Percentiles rank a stretch among this genome's conserved stretches.
phyloP scores from a whole-genome alignment of 2,797 vertebrate species.

The Acipenser oxyrinchus region DNA sequence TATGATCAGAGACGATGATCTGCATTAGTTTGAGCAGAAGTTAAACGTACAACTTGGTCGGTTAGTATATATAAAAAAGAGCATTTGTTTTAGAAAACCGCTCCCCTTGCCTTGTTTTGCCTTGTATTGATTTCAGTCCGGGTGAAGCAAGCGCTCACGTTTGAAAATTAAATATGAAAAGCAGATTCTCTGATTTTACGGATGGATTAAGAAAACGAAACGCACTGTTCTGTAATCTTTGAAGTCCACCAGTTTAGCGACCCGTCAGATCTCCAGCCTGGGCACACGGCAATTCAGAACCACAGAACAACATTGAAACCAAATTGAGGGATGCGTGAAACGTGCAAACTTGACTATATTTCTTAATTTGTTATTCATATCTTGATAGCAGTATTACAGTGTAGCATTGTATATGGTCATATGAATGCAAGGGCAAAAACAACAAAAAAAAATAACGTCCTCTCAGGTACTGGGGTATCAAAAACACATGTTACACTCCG shows the following conservation, averaged over 20 bases:
- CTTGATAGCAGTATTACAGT: slow-evolving; percentile 9
- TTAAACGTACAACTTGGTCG: not conserved
- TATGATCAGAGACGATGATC: slow-evolving; percentile 15
- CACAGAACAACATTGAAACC: slow-evolving; percentile 16
- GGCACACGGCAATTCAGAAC: slow-evolving; percentile 17
- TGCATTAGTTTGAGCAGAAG: slow-evolving; percentile 10
- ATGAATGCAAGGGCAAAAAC: not conserved
- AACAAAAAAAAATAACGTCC: not conserved
- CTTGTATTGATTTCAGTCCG: slow-evolving; percentile 5
- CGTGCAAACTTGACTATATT: slow-evolving; percentile 23
- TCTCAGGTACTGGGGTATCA: too few species aligned
- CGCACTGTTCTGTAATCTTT: slow-evolving; percentile 10
- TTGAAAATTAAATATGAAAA: not conserved
- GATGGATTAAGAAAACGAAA: slow-evolving; percentile 1
- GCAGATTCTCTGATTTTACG: not conserved
- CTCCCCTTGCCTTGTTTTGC: not conserved
- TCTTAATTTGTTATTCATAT: slow-evolving; percentile 12
- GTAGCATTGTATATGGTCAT: slow-evolving; percentile 1
- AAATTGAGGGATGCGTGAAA: slow-evolving; percentile 15
- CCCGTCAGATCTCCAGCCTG: slow-evolving; percentile 5
- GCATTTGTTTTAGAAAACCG: not conserved
- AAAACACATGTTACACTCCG: too few species aligned
- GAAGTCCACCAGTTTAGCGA: slow-evolving; percentile 6
- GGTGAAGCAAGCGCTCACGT: slow-evolving; percentile 3
- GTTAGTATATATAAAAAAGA: not conserved